Base-by-base conservation (phyloP, 2,888 invertebrate genomes). In the Oxyteleia sp. region DNA sequence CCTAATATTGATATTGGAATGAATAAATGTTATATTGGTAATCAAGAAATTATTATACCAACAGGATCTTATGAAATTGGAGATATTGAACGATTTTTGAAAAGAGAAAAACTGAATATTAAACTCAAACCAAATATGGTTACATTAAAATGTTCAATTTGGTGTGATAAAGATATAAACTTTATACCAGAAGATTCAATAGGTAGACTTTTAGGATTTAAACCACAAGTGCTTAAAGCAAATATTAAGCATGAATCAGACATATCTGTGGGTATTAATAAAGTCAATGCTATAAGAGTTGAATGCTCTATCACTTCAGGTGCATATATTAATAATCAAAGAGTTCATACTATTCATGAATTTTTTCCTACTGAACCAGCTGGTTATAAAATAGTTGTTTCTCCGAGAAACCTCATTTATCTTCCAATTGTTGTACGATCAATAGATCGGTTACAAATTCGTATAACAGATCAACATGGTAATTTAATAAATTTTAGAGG, bases 1-100 rank as follows among this genome's bases (percentile, higher is more conserved):
- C 89, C 90, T 1, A 92, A 92, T 84, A 87, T 93, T 0, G 89
- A 92, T 81, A 82, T 83, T 41, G 85, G 76, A 55, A 89, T 91
- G 69, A 91, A 91, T 85, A 88, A 87, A 75, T 88, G 92, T 84
- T 85, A 85, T 57, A 41, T 78, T 11, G 72, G 64, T 38, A 43
- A 88, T 43, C 55, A 86, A 45, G 69, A 69, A 35, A 66, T 89
- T 15, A 75, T 35, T 16, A 86, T 91, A 49, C 90, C 90, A 15
- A 82, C 80, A 4, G 90, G 91, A 4, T 87, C 88, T 20, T 91
- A 92, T 84, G 90, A 92, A 87, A 84, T 91, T 20, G 84, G 86
- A 18, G 88, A 91, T 85, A 87, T 91, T 23, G 85, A 87, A 64
- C 83, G 71, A 45, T 87, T 84, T 79, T 55, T 89, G 51, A 41